Base-by-base conservation (phyloP, 2,888 invertebrate species). In the Eupsilia transversa region DNA sequence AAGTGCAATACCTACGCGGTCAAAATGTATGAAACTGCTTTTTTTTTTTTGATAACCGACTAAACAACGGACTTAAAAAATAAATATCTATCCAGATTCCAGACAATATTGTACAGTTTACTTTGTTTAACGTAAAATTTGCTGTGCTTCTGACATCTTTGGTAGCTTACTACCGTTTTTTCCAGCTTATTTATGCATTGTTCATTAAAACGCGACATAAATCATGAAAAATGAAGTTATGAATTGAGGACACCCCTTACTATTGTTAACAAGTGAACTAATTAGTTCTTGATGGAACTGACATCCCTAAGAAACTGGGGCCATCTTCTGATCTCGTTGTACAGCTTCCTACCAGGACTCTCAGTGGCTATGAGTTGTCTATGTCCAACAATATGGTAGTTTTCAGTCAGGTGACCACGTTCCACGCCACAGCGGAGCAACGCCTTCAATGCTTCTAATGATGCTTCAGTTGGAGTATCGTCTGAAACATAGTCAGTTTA, bases 381-480 rank as follows among this genome's bases (percentile, higher is more conserved):
- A 86, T 98, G 98, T 0, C 97, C 98, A 7, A 97, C 95, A 64
- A 98, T 89, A 57, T 96, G 95, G 87, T 97, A 98, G 83, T 97
- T 91, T 0, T 94, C 85, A 3, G 93, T 89, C 23, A 98, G 95
- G 85, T 97, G 97, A 0, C 97, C 97, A 20, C 94, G 91, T 41
- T 95, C 92, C 0, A 98, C 96, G 0, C 98, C 98, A 80, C 97
- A 97, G 10, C 93, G 91, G 46, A 98, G 97, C 3, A 98, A 91
- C 1, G 94, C 91, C 66, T 97, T 95, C 3, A 96, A 96, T 0
- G 97, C 97, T 1, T 96, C 90, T 35, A 98, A 86, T 89, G 97
- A 97, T 67, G 93, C 87, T 27, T 92, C 82, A 0, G 97, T 96
- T 0, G 98, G 98, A 1, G 97, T 90, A 73, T 96, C 94, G 65